Conservation (phyloP, 2,888 invertebrate genomes). For the Hetaerina titia region DNA sequence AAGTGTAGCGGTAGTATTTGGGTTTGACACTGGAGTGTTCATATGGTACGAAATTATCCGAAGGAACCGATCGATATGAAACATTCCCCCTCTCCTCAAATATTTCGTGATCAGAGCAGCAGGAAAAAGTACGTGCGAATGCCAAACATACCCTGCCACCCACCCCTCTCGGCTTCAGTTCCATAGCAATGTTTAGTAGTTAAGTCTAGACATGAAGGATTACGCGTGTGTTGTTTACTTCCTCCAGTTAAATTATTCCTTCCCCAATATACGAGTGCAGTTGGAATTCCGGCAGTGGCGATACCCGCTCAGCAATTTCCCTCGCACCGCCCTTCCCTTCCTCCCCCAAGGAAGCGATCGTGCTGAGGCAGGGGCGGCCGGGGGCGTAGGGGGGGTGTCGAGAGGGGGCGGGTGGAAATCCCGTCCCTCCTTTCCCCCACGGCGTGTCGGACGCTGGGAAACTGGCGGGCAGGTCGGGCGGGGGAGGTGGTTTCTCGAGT, state of each 20-base stretch:
- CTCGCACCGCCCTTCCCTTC: neutral
- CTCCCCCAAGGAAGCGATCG: neutral
- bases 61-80: neutral
- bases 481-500: neutral
- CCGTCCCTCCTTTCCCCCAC: slow-evolving; percentile 19
- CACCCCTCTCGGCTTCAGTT: too few species aligned
- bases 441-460: neutral
- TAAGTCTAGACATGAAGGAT: too few species aligned
- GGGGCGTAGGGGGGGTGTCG: neutral
- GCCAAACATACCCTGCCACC: too few species aligned
- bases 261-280: too few species aligned
- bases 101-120: neutral
- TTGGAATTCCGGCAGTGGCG: too few species aligned
- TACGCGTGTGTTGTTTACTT: too few species aligned
- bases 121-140: neutral
- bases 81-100: neutral
- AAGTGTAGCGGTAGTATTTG: too few species aligned
- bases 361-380: neutral
- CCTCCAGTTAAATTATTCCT: too few species aligned
- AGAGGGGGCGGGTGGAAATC: slow-evolving; percentile 45
- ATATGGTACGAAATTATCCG: neutral
- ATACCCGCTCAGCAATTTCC: neutral
- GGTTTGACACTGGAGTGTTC: too few species aligned
- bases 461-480: neutral
- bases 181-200: too few species aligned